phyloP scores from a whole-genome alignment of 2,113 vertebrate species.

The Otocyon megalotis region DNA sequence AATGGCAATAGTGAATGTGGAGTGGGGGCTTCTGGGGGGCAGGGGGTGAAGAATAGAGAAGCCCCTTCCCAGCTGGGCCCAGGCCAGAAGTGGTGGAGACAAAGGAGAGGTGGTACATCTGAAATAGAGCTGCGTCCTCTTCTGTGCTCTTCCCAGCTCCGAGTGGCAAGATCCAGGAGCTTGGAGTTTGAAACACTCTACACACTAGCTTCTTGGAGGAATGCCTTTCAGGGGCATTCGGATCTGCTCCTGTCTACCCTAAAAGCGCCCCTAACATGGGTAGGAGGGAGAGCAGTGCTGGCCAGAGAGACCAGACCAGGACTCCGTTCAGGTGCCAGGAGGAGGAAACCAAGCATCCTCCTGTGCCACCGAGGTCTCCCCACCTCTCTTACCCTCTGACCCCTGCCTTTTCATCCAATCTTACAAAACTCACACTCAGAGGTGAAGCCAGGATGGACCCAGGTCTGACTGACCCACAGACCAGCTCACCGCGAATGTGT shows the following conservation, averaged over 20 bases:
- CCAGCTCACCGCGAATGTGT: too few species aligned
- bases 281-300: too few species aligned
- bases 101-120: rapidly evolving
- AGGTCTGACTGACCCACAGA: rapidly evolving
- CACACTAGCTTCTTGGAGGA: not conserved
- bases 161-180: not conserved
- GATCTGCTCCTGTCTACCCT: not conserved
- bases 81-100: too few species aligned
- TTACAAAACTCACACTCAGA: not conserved
- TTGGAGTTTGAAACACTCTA: not conserved
- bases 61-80: not conserved
- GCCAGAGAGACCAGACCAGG: rapidly evolving
- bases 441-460: not conserved
- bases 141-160: not conserved
- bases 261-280: not conserved
- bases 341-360: not conserved
- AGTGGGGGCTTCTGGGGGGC: too few species aligned
- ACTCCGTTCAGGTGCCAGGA: not conserved
- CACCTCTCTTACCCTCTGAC: too few species aligned
- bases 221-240: rapidly evolving
- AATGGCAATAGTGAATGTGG: not conserved
- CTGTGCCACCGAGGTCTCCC: not conserved
- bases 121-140: not conserved
- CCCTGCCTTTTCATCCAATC: rapidly evolving
- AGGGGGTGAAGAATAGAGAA: rapidly evolving